Evolutionary conservation across 2,888 invertebrate species (phyloP), one percentile per base, ranked within the genome.

Genomic region (Lochmaea capreae): DNA sequence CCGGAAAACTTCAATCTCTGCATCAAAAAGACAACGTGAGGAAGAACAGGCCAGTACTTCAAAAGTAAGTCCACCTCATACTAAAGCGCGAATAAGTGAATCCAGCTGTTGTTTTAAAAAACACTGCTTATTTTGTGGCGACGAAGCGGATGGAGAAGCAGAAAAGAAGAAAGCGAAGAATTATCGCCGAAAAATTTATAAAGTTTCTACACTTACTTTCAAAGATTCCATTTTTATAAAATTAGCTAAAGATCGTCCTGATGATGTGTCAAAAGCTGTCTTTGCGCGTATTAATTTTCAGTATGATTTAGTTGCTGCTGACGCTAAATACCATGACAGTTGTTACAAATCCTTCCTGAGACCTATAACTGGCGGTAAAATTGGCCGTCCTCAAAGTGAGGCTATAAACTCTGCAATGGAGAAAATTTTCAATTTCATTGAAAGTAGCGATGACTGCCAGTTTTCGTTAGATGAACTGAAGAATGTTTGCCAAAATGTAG

Each of bases 101-200:
- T 62, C 18, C 10, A 18, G n/a, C 10, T 57, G 5, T 57, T 57
- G 79, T 82, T 83, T 80, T 77, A 78, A 80, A 80, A 68, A 46
- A 46, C 69, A 33, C 26, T 82, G 81, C 70, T 78, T 81, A 81
- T 85, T 85, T 85, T 85, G 85, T 82, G 83, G 84, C 77, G 66
- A 85, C 78, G 77, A 78, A 77, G 81, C 81, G 81, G 77, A 84
- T 83, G 83, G 84, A 80, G 26, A 26, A 26, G 26, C 76, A 81
- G 84, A 85, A 75, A 83, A 73, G 14, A 46, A 75, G 84, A 83
- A 83, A 80, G 54, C 80, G 61, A 65, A 18, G 49, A 65, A 81
- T 77, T 72, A 59, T 78, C 75, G 80, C 14, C 77, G 79, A 78
- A 57, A 65, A 82, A 81, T 83, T 69, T 66, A 59, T 67, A 67